Evolutionary conservation across 2,113 vertebrate genomes (phyloP), one percentile per base, ranked within the genome.

Genomic region (Empidonax alnorum): DNA sequence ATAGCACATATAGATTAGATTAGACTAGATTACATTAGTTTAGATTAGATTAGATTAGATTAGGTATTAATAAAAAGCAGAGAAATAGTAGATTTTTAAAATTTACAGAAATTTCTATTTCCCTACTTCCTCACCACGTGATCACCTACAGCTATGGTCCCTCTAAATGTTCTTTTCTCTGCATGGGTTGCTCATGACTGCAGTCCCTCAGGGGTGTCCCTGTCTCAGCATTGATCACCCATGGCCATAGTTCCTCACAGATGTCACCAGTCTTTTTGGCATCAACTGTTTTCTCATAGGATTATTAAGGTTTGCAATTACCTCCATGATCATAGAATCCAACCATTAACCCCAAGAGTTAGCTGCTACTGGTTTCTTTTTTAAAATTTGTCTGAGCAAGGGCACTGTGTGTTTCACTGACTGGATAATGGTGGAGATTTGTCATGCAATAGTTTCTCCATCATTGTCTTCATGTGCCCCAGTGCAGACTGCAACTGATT

Each of bases 111-210:
- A 17, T 6, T 50, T 18, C 19, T 59, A 1, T 61, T 13, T 83
- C 22, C 3, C 12, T 7, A 19, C 5, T 63, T 62, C 30, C 27
- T 16, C 12, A 49, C 2, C 10, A 33, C 31, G 5, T 30, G 58
- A 31, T 25, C 30, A 74, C 16, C 33, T n/a, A 41, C 22, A 83
- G 31, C 14, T 7, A 13, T 23, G 25, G 21, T 58, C 14, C 14
- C 22, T 69, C 46, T 25, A 20, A 35, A 18, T 27, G 20, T 41
- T 49, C n/a, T 25, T 87, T 25, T 20, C 13, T 17, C 2, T 1
- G 12, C 22, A 31, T 9, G 4, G 12, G 3, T 47, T 35, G 17
- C 13, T 59, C 30, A 13, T 0, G 4, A 39, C 37, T 25, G 3
- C 18, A 50, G 35, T 31, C 18, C 31, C 22, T 74, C 3, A 0